Percentiles rank a stretch among this genome's conserved stretches.
These are phyloP conservation scores for Hippocampus mohnikei DNA, from an alignment of 2,113 vertebrate species.

Conservation along the genomic window DNA sequence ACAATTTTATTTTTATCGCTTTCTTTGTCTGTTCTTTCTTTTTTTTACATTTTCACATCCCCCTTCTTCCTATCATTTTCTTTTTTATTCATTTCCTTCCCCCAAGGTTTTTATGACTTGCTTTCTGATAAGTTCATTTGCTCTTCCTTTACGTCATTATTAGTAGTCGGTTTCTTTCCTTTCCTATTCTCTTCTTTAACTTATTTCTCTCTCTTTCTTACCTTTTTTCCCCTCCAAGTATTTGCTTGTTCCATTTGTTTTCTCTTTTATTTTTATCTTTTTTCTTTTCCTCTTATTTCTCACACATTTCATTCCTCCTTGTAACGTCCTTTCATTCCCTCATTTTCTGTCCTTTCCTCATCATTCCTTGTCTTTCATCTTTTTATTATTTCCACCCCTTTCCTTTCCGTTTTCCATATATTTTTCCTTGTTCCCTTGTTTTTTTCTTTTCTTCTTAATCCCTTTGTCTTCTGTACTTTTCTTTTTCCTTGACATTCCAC, in stretches of 20 bases:
- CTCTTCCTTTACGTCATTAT: neutral
- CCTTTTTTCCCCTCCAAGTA: neutral
- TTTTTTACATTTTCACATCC: no score
- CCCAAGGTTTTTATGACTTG: no score
- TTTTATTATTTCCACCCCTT: neutral
- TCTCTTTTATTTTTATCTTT: neutral
- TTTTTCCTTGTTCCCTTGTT: neutral
- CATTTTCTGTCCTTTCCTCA: neutral
- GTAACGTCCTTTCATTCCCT: neutral
- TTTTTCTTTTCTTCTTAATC: neutral
- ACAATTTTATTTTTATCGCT: no score
- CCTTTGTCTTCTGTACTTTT: conserved; percentile 1
- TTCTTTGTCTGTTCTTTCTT: no score
- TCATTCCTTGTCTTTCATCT: neutral
- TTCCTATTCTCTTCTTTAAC: neutral
- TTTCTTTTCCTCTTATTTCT: neutral
- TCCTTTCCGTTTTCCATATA: neutral
- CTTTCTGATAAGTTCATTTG: neutral
- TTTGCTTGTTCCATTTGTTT: neutral
- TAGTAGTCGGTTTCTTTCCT: neutral
- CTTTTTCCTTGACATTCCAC: conserved; percentile 2
- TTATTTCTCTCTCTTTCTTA: neutral
- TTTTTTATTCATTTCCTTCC: no score
- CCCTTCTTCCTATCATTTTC: no score
- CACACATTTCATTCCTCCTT: neutral